phyloP scores from a whole-genome alignment of 2,113 vertebrate species.

The Onychostoma macrolepis region DNA sequence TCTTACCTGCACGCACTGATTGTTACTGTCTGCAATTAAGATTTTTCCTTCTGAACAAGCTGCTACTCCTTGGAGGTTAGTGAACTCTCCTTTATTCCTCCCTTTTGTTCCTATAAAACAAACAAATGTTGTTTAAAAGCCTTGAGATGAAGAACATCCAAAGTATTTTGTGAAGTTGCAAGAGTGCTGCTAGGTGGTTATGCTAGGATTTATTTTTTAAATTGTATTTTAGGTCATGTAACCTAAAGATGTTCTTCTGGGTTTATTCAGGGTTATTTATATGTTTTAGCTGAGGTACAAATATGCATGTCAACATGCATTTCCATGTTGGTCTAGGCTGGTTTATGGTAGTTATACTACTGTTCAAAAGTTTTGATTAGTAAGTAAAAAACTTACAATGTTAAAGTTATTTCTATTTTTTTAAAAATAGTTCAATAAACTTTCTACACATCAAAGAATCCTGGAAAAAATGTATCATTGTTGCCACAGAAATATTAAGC shows the following conservation, averaged over 20 bases:
- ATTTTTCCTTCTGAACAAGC: constrained; percentile 88
- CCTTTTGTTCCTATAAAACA: constrained; percentile 88
- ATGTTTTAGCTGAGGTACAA: background rate
- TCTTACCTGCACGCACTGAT: constrained; percentile 96
- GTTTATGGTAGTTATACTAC: background rate
- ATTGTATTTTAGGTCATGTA: background rate
- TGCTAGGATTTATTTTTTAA: background rate
- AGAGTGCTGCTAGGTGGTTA: background rate
- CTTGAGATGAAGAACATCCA: background rate
- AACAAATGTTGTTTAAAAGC: constrained; percentile 9
- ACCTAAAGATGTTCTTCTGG: background rate
- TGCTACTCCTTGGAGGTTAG: constrained; percentile 96
- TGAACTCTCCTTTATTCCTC: constrained; percentile 98
- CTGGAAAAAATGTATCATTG: background rate
- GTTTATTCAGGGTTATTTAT: background rate
- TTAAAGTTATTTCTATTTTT: background rate
- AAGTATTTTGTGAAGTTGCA: background rate
- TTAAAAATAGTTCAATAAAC: background rate
- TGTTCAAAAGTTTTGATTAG: background rate
- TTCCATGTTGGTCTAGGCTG: background rate
- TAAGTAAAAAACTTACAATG: background rate
- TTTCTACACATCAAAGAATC: background rate
- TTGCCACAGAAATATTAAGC: background rate
- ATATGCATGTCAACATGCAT: background rate
- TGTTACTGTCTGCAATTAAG: constrained; percentile 97